Conservation (phyloP, 2,888 invertebrate genomes). For the Ceratothoa steindachneri region DNA sequence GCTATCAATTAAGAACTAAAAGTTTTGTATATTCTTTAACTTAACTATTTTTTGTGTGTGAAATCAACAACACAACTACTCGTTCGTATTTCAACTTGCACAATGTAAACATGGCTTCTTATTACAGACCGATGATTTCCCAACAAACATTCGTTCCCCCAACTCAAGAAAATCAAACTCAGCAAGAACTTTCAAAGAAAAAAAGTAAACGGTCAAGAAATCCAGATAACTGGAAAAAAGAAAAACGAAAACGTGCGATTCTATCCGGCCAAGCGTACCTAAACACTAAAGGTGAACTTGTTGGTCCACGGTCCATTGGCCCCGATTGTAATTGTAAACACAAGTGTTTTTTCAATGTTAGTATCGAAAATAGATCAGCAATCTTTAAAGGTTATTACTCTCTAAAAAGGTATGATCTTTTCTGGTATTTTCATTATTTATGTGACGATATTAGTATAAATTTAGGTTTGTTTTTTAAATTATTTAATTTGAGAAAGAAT, state of each 20-base stretch:
- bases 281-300: slow-evolving; percentile 60
- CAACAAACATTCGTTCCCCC: slow-evolving; percentile 38
- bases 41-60: too few relatives aligned
- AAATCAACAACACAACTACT: too few relatives aligned
- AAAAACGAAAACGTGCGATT: slow-evolving; percentile 59
- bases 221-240: slow-evolving; percentile 59
- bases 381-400: slow-evolving; percentile 61
- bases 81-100: neutral
- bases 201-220: slow-evolving; percentile 39
- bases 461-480: too few relatives aligned
- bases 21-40: too few relatives aligned
- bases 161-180: slow-evolving; percentile 23
- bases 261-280: slow-evolving; percentile 60
- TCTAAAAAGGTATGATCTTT: slow-evolving; percentile 54
- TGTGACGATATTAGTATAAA: too few relatives aligned
- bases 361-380: slow-evolving; percentile 57
- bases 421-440: neutral
- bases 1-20: too few relatives aligned
- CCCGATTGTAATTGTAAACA: slow-evolving; percentile 59
- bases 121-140: slow-evolving; percentile 29
- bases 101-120: neutral
- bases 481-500: too few relatives aligned
- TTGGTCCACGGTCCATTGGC: slow-evolving; percentile 59
- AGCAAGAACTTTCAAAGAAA: slow-evolving; percentile 27
- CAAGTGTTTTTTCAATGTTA: slow-evolving; percentile 52